Conservation (phyloP, 2,797 vertebrate genomes). For the Amblyraja radiata region DNA sequence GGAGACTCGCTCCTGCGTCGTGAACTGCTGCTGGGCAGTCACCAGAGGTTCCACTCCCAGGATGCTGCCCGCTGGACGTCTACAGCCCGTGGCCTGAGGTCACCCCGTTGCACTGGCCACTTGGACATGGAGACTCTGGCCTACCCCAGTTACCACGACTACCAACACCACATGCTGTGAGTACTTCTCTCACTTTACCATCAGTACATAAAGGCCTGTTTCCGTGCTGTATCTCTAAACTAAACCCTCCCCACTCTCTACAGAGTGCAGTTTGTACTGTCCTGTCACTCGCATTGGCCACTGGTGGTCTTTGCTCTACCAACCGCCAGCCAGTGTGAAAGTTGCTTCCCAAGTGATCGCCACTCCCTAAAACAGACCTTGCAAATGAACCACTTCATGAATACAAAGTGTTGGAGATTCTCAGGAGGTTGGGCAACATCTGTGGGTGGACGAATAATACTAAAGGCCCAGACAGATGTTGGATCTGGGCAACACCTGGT, state of each 20-base stretch:
- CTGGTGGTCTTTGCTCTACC: too few species aligned
- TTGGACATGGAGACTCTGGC: neutral
- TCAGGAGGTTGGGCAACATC: too few species aligned
- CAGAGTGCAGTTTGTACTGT: neutral
- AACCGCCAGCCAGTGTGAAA: neutral
- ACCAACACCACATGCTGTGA: slow-evolving; percentile 3
- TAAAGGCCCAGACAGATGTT: too few species aligned
- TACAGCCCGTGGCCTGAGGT: neutral
- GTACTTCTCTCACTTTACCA: neutral
- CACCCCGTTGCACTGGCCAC: neutral
- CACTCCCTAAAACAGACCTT: neutral
- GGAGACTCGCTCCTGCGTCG: too few species aligned
- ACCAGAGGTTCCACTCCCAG: too few species aligned
- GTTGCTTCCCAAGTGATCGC: neutral
- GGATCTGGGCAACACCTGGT: too few species aligned
- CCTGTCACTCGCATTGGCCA: neutral
- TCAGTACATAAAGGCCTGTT: too few species aligned
- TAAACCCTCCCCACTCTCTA: neutral
- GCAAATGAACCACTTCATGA: neutral
- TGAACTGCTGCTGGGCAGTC: neutral
- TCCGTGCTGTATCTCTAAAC: too few species aligned
- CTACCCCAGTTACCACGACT: neutral
- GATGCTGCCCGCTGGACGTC: neutral
- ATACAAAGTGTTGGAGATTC: too few species aligned
- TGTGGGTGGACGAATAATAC: too few species aligned